Percentiles rank a stretch among this genome's conserved stretches.
Conservation (phyloP, 2,888 invertebrate species). For the Agrochola macilenta region DNA sequence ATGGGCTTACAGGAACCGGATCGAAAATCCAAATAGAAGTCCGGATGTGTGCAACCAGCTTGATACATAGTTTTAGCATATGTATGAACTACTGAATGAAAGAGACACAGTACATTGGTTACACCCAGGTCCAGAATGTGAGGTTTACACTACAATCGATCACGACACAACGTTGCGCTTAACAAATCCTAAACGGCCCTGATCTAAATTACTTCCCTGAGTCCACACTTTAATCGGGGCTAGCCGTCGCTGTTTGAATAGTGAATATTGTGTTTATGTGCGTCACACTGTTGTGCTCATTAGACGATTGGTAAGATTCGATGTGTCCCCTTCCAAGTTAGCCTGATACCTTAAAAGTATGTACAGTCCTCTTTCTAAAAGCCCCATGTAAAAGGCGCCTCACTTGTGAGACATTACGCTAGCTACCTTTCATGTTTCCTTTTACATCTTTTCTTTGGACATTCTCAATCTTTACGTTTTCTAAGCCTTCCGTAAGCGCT, state of each 20-base stretch:
- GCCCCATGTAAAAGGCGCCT: conserved; percentile 87
- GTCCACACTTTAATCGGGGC: conserved; percentile 80
- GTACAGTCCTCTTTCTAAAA: conserved; percentile 76
- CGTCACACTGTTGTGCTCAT: conserved; percentile 90
- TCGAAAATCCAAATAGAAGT: conserved; percentile 29
- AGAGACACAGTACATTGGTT: conserved; percentile 50
- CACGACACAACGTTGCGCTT: conserved; percentile 50
- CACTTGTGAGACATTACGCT: conserved; percentile 89
- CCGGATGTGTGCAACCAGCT: conserved; percentile 35
- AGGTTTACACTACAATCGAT: conserved; percentile 50
- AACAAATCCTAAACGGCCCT: conserved; percentile 60
- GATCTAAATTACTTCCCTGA: conserved; percentile 40
- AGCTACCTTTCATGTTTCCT: conserved; percentile 75
- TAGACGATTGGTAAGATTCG: conserved; percentile 85
- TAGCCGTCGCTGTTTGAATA: conserved; percentile 84
- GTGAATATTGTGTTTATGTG: conserved; percentile 89
- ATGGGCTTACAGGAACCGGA: conserved; percentile 15
- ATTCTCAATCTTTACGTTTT: conserved; percentile 64
- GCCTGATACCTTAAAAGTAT: conserved; percentile 81
- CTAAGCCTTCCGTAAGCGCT: conserved; percentile 65
- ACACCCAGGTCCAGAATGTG: conserved; percentile 45
- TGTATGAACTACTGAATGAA: conserved; percentile 54
- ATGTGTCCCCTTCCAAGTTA: conserved; percentile 86
- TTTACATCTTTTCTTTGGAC: conserved; percentile 65
- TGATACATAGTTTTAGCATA: conserved; percentile 47